phyloP scores from a whole-genome alignment of 2,113 vertebrate species.

The Perca flavescens region DNA sequence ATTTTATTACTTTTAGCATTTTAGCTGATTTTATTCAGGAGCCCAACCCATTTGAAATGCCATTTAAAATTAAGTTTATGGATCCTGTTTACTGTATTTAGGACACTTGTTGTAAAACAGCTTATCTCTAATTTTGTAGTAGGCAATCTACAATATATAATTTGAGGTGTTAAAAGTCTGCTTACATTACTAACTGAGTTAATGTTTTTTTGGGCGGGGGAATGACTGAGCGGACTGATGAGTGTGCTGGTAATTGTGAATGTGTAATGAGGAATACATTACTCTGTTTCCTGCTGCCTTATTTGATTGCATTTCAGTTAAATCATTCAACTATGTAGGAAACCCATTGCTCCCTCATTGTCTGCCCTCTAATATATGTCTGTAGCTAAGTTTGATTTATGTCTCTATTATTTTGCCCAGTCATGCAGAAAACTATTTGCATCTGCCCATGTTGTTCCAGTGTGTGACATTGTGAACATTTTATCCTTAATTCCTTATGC shows the following conservation, averaged over 20 bases:
- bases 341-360: constrained; percentile 62
- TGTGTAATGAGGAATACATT: constrained; percentile 75
- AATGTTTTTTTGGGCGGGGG: constrained; percentile 33
- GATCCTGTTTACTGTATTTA: constrained; percentile 5
- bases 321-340: constrained; percentile 70
- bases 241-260: constrained; percentile 71
- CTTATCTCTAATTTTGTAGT: constrained; percentile 11
- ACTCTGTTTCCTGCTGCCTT: constrained; percentile 73
- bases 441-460: constrained; percentile 61
- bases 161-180: constrained; percentile 62
- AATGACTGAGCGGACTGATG: constrained; percentile 59
- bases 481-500: constrained; percentile 61
- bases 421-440: constrained; percentile 76
- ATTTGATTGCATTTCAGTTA: constrained; percentile 75
- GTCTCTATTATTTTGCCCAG: constrained; percentile 78
- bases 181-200: constrained; percentile 46
- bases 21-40: neutral
- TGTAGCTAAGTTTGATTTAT: constrained; percentile 79
- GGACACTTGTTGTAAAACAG: neutral
- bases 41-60: neutral
- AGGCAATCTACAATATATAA: neutral
- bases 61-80: neutral
- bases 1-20: neutral
- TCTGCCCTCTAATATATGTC: constrained; percentile 68
- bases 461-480: constrained; percentile 61